Base-by-base conservation (phyloP, 1,140 invertebrate species). In the Leptinotarsa undecemlineata region DNA sequence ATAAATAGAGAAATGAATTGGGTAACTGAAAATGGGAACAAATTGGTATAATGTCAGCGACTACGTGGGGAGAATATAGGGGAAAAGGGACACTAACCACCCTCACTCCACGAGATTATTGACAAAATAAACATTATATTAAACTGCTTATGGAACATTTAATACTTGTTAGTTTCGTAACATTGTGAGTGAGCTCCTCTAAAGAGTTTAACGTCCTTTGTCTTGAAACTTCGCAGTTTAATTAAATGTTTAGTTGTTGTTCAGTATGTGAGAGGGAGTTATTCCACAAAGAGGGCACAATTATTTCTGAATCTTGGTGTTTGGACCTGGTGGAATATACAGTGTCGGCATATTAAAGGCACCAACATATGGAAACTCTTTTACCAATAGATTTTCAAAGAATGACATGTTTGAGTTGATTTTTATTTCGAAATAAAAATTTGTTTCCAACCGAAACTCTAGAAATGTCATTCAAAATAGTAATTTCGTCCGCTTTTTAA, bases 91-190 rank as follows among this genome's bases (percentile, higher is more conserved):
- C 76, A 74, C 75, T 66, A 73, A 67, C 74, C 74, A 73, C 71
- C 77, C 75, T 75, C 75, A 72, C 76, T 73, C 73, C 62, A 23
- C 23, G 67, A 26, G 63, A 74, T 74, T 74, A 74, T 69, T 68
- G 77, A 79, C 75, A 76, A 79, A 79, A 79, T 79, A 79, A 79
- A 79, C 77, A 79, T 79, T 76, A 79, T 74, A 79, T 79, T 79
- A 79, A 75, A 74, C 77, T 72, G 71, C 71, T 72, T 72, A 72
- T 72, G 71, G 71, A 64, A 72, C 71, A 72, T 72, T 72, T 72
- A 72, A 64, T 72, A 72, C 71, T 72, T 72, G 71, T 72, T 72
- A 72, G 71, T 72, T 72, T 64, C 68, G 47, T 70, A 48, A 70
- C 26, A 33, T 20, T 42, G 48, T 21, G 15, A 70, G 68, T 42